phyloP scores from a whole-genome alignment of 2,113 vertebrate species.

The Oncorhynchus mykiss region DNA sequence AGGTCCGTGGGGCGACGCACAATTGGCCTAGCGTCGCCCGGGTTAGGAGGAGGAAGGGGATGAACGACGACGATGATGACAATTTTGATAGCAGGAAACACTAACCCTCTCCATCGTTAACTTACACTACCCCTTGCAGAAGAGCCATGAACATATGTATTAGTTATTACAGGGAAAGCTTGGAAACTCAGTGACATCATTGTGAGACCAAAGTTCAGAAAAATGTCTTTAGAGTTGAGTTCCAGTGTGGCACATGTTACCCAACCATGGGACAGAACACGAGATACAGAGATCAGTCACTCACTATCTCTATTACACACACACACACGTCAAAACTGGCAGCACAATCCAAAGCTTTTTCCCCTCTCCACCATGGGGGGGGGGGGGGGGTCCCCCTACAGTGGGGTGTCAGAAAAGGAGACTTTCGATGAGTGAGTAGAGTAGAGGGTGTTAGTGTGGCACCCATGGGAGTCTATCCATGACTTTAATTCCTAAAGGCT shows the following conservation, averaged over 20 bases:
- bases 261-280: neutral
- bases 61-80: neutral
- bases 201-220: no score
- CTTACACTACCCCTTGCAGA: neutral
- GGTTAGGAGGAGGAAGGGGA: neutral
- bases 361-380: neutral
- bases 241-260: neutral
- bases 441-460: neutral
- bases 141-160: no score
- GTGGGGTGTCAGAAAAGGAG: neutral
- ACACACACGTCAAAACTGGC: neutral
- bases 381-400: neutral
- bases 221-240: no score
- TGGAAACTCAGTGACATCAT: neutral
- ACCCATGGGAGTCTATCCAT: neutral
- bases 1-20: no score
- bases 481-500: neutral
- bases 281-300: neutral
- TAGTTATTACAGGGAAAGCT: neutral
- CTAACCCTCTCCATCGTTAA: neutral
- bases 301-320: slow-evolving; percentile 14
- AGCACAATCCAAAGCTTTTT: neutral
- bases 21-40: no score
- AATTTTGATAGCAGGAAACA: neutral
- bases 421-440: neutral